Evolutionary conservation across 2,113 vertebrate genomes (phyloP).

Genomic region (Orycteropus afer): DNA sequence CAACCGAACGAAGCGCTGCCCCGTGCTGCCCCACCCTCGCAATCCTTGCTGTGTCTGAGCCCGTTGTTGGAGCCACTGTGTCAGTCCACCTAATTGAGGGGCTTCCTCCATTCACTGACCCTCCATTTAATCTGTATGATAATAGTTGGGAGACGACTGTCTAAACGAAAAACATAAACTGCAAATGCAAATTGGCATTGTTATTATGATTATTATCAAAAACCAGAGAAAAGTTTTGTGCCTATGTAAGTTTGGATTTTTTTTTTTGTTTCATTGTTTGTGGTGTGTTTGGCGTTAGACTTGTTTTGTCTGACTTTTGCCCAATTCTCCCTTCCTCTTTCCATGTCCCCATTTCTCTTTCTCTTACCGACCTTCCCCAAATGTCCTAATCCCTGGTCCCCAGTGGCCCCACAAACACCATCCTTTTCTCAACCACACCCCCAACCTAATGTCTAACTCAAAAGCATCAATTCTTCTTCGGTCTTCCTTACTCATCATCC

Average conservation of each 20-base stretch:
- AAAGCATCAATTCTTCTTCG: no score
- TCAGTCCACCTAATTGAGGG: no score
- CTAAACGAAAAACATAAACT: not conserved
- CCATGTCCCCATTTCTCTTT: not conserved
- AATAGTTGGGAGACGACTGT: not conserved
- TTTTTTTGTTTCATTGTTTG: not conserved
- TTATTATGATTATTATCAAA: not conserved
- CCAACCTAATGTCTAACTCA: not conserved
- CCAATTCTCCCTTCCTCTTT: not conserved
- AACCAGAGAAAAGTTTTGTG: not conserved
- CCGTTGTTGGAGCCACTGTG: no score
- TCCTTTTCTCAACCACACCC: accelerated
- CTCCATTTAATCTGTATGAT: no score
- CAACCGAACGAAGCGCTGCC: no score
- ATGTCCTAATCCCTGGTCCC: not conserved
- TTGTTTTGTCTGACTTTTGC: not conserved
- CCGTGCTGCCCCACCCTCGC: no score
- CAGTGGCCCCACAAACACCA: not conserved
- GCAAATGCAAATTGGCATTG: not conserved
- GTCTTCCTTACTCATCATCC: not conserved
- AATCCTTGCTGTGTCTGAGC: no score
- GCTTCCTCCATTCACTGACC: no score
- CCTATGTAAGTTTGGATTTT: not conserved
- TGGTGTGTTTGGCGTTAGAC: not conserved
- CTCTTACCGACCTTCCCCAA: not conserved